Evolutionary conservation across 2,113 vertebrate species (phyloP), one percentile per base, ranked within the genome.

Genomic region (Megaceryle torquata): DNA sequence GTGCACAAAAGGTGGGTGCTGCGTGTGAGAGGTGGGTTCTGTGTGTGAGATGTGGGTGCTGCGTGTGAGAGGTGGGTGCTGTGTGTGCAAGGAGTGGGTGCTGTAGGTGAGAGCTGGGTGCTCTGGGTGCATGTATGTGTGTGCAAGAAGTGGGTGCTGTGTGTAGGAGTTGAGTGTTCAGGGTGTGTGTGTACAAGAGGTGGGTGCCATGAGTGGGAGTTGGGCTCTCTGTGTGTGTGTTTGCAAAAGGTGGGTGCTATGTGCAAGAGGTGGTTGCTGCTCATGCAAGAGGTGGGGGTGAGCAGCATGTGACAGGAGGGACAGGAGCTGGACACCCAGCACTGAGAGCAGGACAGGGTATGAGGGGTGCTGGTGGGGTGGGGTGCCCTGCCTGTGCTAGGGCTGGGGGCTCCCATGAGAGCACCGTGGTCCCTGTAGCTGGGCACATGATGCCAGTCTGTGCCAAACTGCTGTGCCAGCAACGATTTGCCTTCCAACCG

Each of bases 381-480:
- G 11, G 20, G 50, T n/a, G 18, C 33, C 67, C 91, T 7, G 1
- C 7, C 18, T 2, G 44, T 8, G 33, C 6, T 2, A 41, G 37
- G 35, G 7, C 28, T 19, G 48, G 37, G 39, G 29, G 54, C 8
- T 78, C 61, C 67, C 51, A 1, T 6, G 70, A 56, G 24, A 37
- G 20, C 17, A 0, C 57, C 2, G 2, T 2, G 22, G 43, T 51
- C 41, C 54, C 44, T 35, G 19, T 63, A 71, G 37, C 46, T 24
- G 70, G 5, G 53, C 5, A 2, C 44, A 14, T 2, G 4, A 2
- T n/a, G 37, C 64, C 8, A 1, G 25, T 51, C n/a, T 4, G 4
- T 57, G 70, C 70, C 33, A 3, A 71, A 20, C 18, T 3, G 2
- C 61, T 9, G 72, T 37, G 64, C 65, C 89, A 44, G 75, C 6